Evolutionary conservation across 2,113 vertebrate species (phyloP), one percentile per base, ranked within the genome.

Genomic region (Ramphastos sulfuratus): DNA sequence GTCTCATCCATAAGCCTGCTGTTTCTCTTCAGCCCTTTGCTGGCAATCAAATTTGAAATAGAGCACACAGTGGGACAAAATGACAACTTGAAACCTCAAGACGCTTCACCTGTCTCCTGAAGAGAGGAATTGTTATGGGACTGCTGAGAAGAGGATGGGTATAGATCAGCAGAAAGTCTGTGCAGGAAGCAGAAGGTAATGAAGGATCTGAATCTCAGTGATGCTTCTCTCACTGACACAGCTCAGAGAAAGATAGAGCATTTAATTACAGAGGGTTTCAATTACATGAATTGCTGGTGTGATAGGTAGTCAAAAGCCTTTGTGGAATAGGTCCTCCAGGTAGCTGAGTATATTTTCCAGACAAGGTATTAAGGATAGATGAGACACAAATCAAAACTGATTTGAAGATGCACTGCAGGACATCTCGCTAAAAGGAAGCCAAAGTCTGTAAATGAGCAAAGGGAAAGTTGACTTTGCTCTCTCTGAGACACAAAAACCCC

Each of bases 211-310:
- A 93, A 44, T 69, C 46, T 91, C 46, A 59, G 64, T 77, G 86
- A 67, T n/a, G 24, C 8, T 75, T 95, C 33, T 76, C n/a, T 74
- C 65, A 66, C n/a, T 73, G 74, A 67, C 31, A 54, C 10, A 82
- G 42, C 46, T 72, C 42, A 90, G 67, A 89, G 58, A 28, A 95
- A 88, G 82, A 73, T 1, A 1, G 28, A 83, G 5, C 15, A 2
- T 74, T 94, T 92, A 85, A 87, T 91, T 87, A 89, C 42, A 70
- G 37, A 70, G 18, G 14, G 55, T 75, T 94, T 95, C 31, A 75
- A 85, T 87, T 74, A 80, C 25, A 31, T 23, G 14, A 65, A 46
- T 78, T 92, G 64, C 30, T 88, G 58, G 4, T 1, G 4, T 28
- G 54, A 37, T 1, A 0, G 63, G 46, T 48, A 46, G n/a, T 66